Conservation (phyloP, 1,140 invertebrate genomes). For the Capitella teleta region DNA sequence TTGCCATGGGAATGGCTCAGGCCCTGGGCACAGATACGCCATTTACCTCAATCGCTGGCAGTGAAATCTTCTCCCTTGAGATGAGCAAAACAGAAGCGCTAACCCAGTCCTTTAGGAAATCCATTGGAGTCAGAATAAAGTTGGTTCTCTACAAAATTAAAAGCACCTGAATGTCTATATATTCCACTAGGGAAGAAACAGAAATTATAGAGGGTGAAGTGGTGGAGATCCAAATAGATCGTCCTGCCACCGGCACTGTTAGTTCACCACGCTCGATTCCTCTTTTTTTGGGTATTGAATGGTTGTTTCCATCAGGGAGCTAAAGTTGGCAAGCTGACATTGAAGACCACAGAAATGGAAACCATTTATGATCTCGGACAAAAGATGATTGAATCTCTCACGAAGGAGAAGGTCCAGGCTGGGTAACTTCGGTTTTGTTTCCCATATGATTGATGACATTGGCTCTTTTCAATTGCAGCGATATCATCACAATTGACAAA, state of each 20-base stretch:
- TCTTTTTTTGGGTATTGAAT: not conserved
- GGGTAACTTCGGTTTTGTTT: slow-evolving; percentile 33
- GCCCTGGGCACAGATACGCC: slow-evolving; percentile 89
- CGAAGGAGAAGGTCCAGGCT: slow-evolving; percentile 80
- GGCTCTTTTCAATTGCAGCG: slow-evolving; percentile 47
- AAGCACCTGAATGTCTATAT: not conserved
- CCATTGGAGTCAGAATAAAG: slow-evolving; percentile 95
- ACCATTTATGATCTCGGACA: slow-evolving; percentile 96
- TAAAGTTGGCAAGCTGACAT: slow-evolving; percentile 78
- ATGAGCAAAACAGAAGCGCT: slow-evolving; percentile 99
- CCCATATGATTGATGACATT: not conserved
- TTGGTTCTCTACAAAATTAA: slow-evolving; percentile 45
- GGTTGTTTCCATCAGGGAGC: slow-evolving; percentile 50
- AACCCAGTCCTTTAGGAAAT: slow-evolving; percentile 92
- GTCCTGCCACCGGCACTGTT: slow-evolving; percentile 72
- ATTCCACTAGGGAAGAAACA: slow-evolving; percentile 72
- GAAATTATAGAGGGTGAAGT: slow-evolving; percentile 99
- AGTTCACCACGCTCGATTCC: no score
- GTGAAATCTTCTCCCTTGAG: slow-evolving; percentile 96
- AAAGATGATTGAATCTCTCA: slow-evolving; percentile 96
- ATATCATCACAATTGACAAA: slow-evolving; percentile 96
- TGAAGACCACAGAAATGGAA: slow-evolving; percentile 99
- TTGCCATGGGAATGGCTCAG: slow-evolving; percentile 92
- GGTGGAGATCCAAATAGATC: slow-evolving; percentile 91
- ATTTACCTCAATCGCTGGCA: slow-evolving; percentile 94